A percentile compares a stretch with the other conserved stretches of the same genome.
These are phyloP conservation scores for Aegypius monachus DNA, from an alignment of 2,113 vertebrate genomes.

Conservation along the genomic window DNA sequence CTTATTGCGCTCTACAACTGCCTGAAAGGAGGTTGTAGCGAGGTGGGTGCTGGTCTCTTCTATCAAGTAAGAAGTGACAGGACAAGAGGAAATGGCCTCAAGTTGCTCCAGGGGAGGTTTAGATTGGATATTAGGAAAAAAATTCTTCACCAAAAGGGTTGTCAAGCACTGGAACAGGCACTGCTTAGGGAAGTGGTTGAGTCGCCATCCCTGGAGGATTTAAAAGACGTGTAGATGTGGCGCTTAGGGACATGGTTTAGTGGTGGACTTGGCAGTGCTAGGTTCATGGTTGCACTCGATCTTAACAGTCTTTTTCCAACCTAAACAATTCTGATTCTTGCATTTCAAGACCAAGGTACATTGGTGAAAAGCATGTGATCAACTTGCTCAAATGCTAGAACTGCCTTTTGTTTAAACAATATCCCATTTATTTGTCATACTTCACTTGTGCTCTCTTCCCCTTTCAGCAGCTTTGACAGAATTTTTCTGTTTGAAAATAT, in stretches of 20 bases:
- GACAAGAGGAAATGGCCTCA: background rate
- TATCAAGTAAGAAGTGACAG: accelerated
- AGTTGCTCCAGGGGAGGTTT: background rate
- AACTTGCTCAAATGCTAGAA: background rate
- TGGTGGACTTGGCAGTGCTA: background rate
- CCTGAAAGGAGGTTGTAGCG: background rate
- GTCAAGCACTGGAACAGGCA: background rate
- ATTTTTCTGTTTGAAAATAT: background rate
- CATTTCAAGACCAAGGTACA: background rate
- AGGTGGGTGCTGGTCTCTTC: background rate
- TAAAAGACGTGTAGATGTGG: background rate
- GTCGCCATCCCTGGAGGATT: background rate
- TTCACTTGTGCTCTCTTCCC: background rate
- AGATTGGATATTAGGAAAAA: background rate
- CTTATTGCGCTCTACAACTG: background rate
- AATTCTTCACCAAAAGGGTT: background rate
- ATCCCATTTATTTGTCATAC: background rate
- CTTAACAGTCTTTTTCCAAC: background rate
- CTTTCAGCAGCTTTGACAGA: background rate
- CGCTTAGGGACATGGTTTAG: background rate
- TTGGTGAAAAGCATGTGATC: background rate
- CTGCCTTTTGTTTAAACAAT: background rate
- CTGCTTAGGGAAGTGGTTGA: background rate
- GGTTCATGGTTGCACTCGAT: background rate
- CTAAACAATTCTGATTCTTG: background rate